These are phyloP conservation scores for Etheostoma spectabile DNA, from an alignment of 2,113 vertebrate species.

Conservation along the genomic window DNA sequence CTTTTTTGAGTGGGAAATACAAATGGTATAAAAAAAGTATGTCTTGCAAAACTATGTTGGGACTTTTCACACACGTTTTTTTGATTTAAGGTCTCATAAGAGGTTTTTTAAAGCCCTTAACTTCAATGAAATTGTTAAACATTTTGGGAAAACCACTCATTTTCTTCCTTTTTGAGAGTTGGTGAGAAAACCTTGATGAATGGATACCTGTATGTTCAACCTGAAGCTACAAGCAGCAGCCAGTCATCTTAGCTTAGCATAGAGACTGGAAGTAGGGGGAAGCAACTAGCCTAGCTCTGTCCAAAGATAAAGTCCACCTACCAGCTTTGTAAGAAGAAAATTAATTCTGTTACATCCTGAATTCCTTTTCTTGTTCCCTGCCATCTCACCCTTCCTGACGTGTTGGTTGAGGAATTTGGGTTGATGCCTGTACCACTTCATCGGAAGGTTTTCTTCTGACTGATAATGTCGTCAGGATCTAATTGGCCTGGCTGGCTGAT, in stretches of 20 bases:
- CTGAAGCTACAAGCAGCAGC: background rate
- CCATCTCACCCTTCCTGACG: constrained; percentile 21
- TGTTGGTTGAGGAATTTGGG: constrained; percentile 24
- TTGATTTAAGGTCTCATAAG: background rate
- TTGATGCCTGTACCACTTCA: background rate
- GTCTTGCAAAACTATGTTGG: background rate
- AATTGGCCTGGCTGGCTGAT: constrained; percentile 40
- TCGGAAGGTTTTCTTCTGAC: constrained; percentile 46
- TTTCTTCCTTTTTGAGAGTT: background rate
- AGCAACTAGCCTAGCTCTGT: too few relatives aligned
- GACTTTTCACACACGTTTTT: background rate
- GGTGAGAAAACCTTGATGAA: background rate
- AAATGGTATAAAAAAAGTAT: too few relatives aligned
- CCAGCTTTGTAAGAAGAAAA: background rate
- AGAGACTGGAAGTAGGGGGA: too few relatives aligned
- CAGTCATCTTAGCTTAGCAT: too few relatives aligned
- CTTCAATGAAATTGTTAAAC: background rate
- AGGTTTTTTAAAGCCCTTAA: background rate
- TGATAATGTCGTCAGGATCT: constrained; percentile 33
- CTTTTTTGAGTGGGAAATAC: background rate
- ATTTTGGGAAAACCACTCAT: background rate
- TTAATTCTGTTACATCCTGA: background rate
- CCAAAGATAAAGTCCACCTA: too few relatives aligned
- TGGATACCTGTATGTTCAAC: background rate
- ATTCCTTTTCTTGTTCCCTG: background rate